Conservation (phyloP, 2,888 invertebrate genomes). For the Autographa pulchrina region DNA sequence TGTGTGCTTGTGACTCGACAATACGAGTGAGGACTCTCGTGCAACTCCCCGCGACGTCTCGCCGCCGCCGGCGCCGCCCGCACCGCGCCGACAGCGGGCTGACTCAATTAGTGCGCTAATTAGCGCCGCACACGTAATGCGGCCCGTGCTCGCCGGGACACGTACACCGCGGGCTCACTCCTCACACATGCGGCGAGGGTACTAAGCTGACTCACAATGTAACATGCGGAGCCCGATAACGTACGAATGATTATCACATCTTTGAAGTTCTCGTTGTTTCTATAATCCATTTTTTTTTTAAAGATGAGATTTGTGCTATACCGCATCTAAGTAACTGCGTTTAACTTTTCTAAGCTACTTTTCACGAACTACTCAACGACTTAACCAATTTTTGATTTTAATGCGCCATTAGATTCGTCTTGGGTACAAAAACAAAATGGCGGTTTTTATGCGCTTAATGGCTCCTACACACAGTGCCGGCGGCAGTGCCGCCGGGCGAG, state of each 20-base stretch:
- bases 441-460: no score
- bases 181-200: neutral
- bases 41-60: neutral
- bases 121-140: conserved; percentile 14
- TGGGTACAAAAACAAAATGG: no score
- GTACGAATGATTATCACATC: neutral
- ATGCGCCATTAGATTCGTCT: no score
- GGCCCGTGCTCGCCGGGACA: neutral
- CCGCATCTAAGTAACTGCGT: neutral
- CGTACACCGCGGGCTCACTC: neutral
- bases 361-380: no score
- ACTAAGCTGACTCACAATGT: neutral
- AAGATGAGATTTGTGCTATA: neutral
- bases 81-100: neutral
- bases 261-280: neutral
- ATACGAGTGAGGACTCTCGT: neutral
- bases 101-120: conserved; percentile 32
- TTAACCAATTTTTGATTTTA: no score
- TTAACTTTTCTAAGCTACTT: no score
- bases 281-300: neutral
- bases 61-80: neutral
- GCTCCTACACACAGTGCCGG: no score
- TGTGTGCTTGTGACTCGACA: neutral
- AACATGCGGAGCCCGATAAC: neutral
- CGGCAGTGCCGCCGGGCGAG: no score